A percentile compares a stretch with the other conserved stretches of the same genome.
These are phyloP conservation scores for Hycleus phaleratus DNA, from an alignment of 1,140 invertebrate species.

Conservation along the genomic window DNA sequence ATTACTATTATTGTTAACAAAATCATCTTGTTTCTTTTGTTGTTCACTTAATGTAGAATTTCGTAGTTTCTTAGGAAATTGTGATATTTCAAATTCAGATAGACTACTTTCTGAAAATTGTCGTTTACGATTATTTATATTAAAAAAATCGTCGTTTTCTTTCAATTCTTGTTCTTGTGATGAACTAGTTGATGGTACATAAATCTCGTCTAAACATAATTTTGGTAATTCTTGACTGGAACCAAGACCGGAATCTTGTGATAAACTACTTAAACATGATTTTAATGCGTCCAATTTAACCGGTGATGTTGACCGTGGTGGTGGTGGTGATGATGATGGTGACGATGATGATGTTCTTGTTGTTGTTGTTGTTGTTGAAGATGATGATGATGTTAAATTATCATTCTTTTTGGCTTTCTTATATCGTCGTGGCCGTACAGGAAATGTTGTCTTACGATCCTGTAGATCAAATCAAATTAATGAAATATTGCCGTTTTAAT, in stretches of 20 bases:
- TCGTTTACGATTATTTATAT: slow-evolving; percentile 18
- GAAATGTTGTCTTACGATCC: slow-evolving; percentile 57
- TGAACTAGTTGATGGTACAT: slow-evolving; percentile 14
- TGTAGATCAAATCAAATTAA: slow-evolving; percentile 33
- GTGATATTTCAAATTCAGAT: slow-evolving; percentile 22
- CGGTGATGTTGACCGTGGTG: background rate
- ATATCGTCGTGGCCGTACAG: slow-evolving; percentile 48
- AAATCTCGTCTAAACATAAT: slow-evolving; percentile 28
- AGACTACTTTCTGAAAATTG: slow-evolving; percentile 27
- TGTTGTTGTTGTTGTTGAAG: slow-evolving; percentile 2
- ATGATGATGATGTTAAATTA: background rate
- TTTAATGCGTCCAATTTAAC: slow-evolving; percentile 30
- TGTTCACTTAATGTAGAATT: background rate
- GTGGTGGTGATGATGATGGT: no score
- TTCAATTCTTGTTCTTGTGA: background rate
- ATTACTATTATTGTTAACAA: background rate
- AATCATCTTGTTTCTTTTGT: background rate
- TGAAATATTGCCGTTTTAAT: slow-evolving; percentile 1
- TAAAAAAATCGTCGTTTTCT: background rate
- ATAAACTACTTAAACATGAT: slow-evolving; percentile 30
- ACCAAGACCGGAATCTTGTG: slow-evolving; percentile 30
- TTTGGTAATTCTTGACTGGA: slow-evolving; percentile 29
- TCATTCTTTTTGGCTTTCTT: slow-evolving; percentile 17
- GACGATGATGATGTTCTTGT: no score
- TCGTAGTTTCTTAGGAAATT: background rate